Evolutionary conservation across 2,113 vertebrate species (phyloP), one percentile per base, ranked within the genome.

Genomic region (Anguilla rostrata): DNA sequence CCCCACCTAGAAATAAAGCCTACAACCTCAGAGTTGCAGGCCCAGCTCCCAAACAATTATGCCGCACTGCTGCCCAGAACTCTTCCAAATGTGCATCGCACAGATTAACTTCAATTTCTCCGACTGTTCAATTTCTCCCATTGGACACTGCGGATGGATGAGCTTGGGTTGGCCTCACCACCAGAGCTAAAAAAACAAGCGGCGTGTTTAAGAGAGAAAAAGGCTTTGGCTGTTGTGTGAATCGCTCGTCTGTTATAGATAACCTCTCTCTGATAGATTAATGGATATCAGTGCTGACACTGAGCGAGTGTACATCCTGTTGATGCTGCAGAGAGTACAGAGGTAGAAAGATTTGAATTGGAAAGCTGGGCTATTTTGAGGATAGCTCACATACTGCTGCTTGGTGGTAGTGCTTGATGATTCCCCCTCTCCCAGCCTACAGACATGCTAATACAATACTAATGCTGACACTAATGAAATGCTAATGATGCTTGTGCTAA

Each of bases 241-340:
- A 9, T 57, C 40, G 39, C 39, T 8, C 53, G 34, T 78, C 43
- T 57, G 56, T 60, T 16, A 11, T 34, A 12, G 16, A 39, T 41
- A 26, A 81, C 39, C 60, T 71, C 20, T 15, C 57, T 53, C 9
- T 18, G 40, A 49, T 53, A 8, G 83, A 89, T 81, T 85, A 89
- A 88, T 88, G 83, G 41, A 85, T 86, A 79, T 80, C 86, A 82
- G 87, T 87, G 89, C 89, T 91, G 88, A 91, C 87, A 83, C 34
- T 56, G 53, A 43, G 12, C 18, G 41, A 39, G 57, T 39, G 18
- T 20, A 84, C 53, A 53, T 78, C 46, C 78, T 46, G 86, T 43
- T 57, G 20, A 84, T 63, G 81, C 84, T 87, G n/a, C 22, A 39
- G 87, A 46, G n/a, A 75, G 39, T 40, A 86, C 41, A 82, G 40